Conservation (phyloP, 2,797 vertebrate species). For the Pogonophryne albipinna region DNA sequence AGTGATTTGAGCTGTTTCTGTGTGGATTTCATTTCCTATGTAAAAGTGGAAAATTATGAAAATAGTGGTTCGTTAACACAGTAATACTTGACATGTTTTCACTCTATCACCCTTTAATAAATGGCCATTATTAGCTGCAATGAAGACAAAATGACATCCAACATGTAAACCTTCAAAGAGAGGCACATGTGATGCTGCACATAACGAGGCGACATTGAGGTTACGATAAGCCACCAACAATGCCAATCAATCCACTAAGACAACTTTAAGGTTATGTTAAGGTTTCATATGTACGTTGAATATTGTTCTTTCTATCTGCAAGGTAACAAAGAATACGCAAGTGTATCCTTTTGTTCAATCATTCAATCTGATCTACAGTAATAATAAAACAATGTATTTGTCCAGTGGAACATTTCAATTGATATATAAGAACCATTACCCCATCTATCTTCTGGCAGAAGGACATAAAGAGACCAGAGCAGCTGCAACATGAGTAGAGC, state of each 20-base stretch:
- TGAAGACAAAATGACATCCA: background rate
- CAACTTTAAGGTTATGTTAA: too few relatives aligned
- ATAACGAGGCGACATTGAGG: background rate
- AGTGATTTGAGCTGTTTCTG: background rate
- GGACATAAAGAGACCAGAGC: conserved; percentile 1
- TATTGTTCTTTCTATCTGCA: background rate
- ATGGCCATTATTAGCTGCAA: background rate
- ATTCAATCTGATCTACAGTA: background rate
- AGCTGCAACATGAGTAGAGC: background rate
- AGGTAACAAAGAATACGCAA: background rate
- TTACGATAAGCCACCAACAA: background rate
- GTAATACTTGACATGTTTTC: background rate
- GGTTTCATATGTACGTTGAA: background rate
- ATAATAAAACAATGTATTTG: background rate
- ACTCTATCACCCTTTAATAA: background rate
- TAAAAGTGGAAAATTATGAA: background rate
- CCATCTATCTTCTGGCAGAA: background rate
- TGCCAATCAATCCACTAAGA: background rate
- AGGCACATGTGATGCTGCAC: background rate
- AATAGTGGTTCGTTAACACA: background rate
- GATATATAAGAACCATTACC: background rate
- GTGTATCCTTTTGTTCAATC: background rate
- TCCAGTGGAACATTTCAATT: background rate
- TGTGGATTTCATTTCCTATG: background rate
- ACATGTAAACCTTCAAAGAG: too few relatives aligned